Conservation (phyloP, 2,113 vertebrate species). For the Daubentonia madagascariensis region DNA sequence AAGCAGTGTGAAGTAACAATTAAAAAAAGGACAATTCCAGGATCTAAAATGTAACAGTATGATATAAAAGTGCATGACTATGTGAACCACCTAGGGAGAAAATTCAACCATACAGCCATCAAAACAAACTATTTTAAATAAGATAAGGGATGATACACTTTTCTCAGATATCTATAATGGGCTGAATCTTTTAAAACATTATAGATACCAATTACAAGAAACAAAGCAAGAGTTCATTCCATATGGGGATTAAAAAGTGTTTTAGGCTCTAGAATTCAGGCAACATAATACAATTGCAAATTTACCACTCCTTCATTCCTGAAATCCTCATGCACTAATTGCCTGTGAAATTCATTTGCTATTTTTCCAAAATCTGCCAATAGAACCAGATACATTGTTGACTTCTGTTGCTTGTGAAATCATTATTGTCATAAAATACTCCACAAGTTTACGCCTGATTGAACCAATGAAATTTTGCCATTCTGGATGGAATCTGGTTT, state of each 20-base stretch:
- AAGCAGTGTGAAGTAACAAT: background rate
- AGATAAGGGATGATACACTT: background rate
- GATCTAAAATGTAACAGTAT: background rate
- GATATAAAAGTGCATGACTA: background rate
- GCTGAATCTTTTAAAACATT: background rate
- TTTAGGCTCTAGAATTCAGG: background rate
- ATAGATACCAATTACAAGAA: background rate
- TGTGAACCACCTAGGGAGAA: background rate
- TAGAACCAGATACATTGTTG: too few species aligned
- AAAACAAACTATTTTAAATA: background rate
- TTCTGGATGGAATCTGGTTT: background rate
- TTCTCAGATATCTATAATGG: background rate
- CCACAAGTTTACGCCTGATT: background rate
- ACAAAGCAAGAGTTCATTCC: background rate
- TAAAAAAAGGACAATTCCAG: background rate
- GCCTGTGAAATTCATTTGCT: background rate
- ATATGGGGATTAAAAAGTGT: accelerated
- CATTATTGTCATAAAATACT: background rate
- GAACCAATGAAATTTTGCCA: background rate
- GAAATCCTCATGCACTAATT: accelerated
- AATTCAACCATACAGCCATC: background rate
- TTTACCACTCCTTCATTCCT: accelerated
- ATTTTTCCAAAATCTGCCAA: background rate
- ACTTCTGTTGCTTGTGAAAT: background rate
- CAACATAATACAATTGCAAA: too few species aligned